Percentiles rank a stretch among this genome's conserved stretches.
Evolutionary conservation across 2,888 invertebrate genomes (phyloP).

Genomic region (Tenthredo mesomela): DNA sequence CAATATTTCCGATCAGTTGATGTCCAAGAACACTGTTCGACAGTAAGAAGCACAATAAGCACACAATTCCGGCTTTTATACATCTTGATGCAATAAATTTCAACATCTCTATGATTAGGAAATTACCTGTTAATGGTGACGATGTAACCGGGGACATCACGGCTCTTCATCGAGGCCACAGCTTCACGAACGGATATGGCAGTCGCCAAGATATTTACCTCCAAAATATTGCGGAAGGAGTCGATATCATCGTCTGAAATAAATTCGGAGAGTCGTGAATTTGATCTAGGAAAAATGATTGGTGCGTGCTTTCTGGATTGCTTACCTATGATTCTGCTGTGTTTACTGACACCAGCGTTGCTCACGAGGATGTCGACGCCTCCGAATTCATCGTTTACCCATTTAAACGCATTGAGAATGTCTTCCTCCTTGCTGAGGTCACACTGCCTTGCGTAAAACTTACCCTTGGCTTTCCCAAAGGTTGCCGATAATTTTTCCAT

Average conservation of each 20-base stretch:
- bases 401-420: constrained; percentile 62
- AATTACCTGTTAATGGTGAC: constrained; percentile 77
- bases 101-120: not conserved
- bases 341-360: constrained; percentile 76
- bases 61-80: not conserved
- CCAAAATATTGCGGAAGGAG: constrained; percentile 75
- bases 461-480: constrained; percentile 61
- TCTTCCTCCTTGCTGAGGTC: constrained; percentile 63
- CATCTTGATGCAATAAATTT: not conserved
- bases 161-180: constrained; percentile 79
- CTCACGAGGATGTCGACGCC: constrained; percentile 78
- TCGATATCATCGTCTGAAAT: constrained; percentile 66
- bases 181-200: constrained; percentile 81
- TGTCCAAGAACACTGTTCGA: constrained; percentile 69
- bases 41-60: not conserved
- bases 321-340: constrained; percentile 58
- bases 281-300: not conserved
- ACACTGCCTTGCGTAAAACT: constrained; percentile 68
- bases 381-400: constrained; percentile 68
- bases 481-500: not conserved
- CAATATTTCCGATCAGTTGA: constrained; percentile 75
- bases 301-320: not conserved
- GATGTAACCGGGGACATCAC: constrained; percentile 80
- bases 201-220: constrained; percentile 81
- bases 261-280: not conserved